Evolutionary conservation across 37 sponge, comb jelly and placozoan genomes (phyloP), one percentile per base, ranked within the genome.

Genomic region (Bolinopsis microptera): DNA sequence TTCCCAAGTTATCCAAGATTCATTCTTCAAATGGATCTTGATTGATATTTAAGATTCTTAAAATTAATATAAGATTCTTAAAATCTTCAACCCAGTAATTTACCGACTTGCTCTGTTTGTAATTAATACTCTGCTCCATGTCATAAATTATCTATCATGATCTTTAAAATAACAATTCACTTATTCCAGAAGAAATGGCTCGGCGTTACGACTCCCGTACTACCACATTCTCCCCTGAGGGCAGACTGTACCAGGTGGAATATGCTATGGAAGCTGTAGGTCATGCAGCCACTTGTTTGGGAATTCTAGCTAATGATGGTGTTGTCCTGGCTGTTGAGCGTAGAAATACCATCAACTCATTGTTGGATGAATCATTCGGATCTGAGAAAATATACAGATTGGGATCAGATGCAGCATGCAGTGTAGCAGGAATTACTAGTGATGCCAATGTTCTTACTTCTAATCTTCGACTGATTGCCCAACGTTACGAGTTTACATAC

Each of bases 251-350:
- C 77, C 99, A 98, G 92, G 97, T 98, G 27, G 99, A 98, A 94
- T 98, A 98, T 94, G 99, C 99, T 32, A 98, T 98, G 97, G 97
- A 98, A 92, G 99, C 97, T 35, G 96, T 98, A 33, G 95, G 94
- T 67, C 96, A 96, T 94, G 99, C 97, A 27, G 99, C 97, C 27
- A 97, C 97, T 0, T 98, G 99, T 90, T 94, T 98, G 39, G 99
- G 99, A 0, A 95, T 98, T 28, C 94, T 98, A 41, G 97, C 97
- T n/a, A 75, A 93, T 2, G 99, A 98, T 93, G 99, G 99, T 27
- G 94, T 98, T 27, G 94, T 98, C 13, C 94, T 98, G 34, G 99
- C 97, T 0, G 97, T 97, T 9, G 99, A 98, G 82, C 96, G 96
- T 39, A 95, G 96, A 92, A 96, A 95, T 40, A 96, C 95, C 23